Evolutionary conservation across 2,888 invertebrate species (phyloP).

Genomic region (Monoplex corrugatus): DNA sequence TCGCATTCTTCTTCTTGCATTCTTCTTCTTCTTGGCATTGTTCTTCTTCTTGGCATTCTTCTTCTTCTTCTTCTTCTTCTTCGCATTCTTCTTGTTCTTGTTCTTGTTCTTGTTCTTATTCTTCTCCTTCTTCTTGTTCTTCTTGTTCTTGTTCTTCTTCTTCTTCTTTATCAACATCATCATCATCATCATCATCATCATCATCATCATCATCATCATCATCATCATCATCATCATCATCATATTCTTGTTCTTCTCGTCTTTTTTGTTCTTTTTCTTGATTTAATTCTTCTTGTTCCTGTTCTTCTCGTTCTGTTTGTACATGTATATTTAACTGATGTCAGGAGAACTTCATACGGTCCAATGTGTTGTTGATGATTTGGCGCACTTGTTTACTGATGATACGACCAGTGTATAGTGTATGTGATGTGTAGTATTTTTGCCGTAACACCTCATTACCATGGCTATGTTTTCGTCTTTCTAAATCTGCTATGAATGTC

Average conservation of each 20-base stretch:
- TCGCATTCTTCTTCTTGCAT: no score
- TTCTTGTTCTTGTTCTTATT: not conserved
- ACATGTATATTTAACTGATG: no score
- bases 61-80: not conserved
- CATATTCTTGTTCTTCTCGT: not conserved
- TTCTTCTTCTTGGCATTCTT: not conserved
- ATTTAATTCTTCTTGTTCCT: not conserved
- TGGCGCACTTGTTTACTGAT: not conserved
- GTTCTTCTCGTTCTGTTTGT: not conserved
- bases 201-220: not conserved
- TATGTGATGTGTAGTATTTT: no score
- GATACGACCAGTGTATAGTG: no score
- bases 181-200: not conserved
- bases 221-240: not conserved
- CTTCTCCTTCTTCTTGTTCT: not conserved
- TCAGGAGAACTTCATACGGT: no score
- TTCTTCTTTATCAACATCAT: not conserved
- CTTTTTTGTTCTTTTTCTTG: not conserved
- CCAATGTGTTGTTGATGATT: not conserved
- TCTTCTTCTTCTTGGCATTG: no score
- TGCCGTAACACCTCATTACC: no score
- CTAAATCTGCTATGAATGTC: no score
- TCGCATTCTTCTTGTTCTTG: not conserved
- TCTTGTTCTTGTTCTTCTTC: not conserved
- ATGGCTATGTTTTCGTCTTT: no score